Percentiles rank a stretch among this genome's conserved stretches.
phyloP scores from a whole-genome alignment of 1,140 invertebrate species.

The Caenorhabditis inopinata region DNA sequence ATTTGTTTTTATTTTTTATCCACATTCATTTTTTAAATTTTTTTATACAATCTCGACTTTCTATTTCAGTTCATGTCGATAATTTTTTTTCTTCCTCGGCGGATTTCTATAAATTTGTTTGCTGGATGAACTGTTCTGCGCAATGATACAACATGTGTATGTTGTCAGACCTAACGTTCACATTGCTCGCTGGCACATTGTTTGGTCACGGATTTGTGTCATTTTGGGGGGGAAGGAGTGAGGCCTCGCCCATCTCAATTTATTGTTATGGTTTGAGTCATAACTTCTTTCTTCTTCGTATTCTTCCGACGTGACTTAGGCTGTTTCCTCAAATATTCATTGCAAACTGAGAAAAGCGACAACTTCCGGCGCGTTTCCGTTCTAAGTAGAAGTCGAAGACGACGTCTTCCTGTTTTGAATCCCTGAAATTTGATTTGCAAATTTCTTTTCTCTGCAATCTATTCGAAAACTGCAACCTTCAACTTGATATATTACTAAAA shows the following conservation, averaged over 20 bases:
- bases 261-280: conserved; percentile 2
- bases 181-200: background rate
- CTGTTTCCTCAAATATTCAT: conserved; percentile 27
- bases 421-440: background rate
- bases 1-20: background rate
- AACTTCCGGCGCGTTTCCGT: conserved; percentile 24
- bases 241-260: background rate
- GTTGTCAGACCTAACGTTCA: too few relatives aligned
- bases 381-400: background rate
- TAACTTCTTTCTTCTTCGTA: background rate
- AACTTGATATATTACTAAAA: too few relatives aligned
- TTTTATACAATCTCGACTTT: background rate
- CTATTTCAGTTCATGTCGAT: background rate
- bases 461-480: too few relatives aligned
- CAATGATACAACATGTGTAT: background rate
- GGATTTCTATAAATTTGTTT: conserved; percentile 25
- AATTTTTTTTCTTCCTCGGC: background rate
- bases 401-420: background rate
- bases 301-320: background rate
- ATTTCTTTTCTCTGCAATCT: background rate
- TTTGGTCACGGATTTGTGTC: conserved; percentile 26
- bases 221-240: background rate
- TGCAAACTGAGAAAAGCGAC: conserved; percentile 27
- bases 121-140: background rate
- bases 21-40: too few relatives aligned